These are phyloP conservation scores for Eugnorisma glareosa DNA, from an alignment of 2,888 invertebrate genomes.

Conservation along the genomic window DNA sequence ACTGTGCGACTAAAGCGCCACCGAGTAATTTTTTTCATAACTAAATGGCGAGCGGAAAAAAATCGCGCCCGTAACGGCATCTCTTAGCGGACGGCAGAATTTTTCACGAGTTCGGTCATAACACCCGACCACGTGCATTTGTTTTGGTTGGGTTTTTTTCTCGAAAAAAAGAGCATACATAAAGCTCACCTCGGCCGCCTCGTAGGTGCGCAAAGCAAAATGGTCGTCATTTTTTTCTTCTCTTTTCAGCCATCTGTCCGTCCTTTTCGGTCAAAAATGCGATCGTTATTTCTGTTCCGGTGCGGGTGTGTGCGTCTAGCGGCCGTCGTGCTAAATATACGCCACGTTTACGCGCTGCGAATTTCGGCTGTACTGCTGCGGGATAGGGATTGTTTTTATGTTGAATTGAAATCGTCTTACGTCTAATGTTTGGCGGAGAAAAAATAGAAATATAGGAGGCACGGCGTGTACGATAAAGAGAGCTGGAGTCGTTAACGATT, in stretches of 20 bases:
- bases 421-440: constrained; percentile 87
- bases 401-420: constrained; percentile 80
- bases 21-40: constrained; percentile 84
- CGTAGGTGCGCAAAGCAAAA: constrained; percentile 90
- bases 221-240: constrained; percentile 91
- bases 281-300: constrained; percentile 91
- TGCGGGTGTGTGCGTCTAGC: constrained; percentile 88
- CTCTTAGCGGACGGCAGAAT: constrained; percentile 87
- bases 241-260: constrained; percentile 91
- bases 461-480: constrained; percentile 90
- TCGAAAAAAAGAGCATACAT: constrained; percentile 89
- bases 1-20: constrained; percentile 80
- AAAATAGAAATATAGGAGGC: constrained; percentile 91
- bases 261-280: constrained; percentile 91
- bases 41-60: constrained; percentile 82
- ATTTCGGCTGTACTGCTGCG: constrained; percentile 53
- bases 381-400: constrained; percentile 67
- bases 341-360: constrained; percentile 70
- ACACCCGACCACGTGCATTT: constrained; percentile 90
- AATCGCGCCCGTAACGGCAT: constrained; percentile 87
- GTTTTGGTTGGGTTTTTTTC: constrained; percentile 90
- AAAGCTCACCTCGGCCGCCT: constrained; percentile 84
- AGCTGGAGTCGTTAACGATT: constrained; percentile 91
- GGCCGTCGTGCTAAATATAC: constrained; percentile 79
- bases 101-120: constrained; percentile 88